Evolutionary conservation across 1,140 invertebrate species (phyloP).

Genomic region (Anoplophora glabripennis): DNA sequence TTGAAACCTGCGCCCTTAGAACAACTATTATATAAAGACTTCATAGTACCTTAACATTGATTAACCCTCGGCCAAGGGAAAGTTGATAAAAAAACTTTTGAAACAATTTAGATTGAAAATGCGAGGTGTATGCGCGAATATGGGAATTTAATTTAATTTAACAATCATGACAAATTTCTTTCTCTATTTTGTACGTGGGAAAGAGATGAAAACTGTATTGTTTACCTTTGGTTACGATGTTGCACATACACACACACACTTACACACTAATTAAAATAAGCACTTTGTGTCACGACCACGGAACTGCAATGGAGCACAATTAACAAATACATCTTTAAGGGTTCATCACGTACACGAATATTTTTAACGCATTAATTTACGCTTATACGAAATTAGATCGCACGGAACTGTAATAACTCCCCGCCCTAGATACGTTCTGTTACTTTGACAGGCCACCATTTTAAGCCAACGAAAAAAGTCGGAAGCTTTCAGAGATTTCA

Average conservation of each 20-base stretch:
- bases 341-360: too few species aligned
- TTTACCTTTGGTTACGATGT: conserved; percentile 23
- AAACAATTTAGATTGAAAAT: not conserved
- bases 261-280: not conserved
- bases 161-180: not conserved
- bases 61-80: too few species aligned
- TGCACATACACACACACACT: conserved; percentile 11
- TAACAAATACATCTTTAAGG: conserved; percentile 13
- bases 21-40: too few species aligned
- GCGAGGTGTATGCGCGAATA: not conserved
- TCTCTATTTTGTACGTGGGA: conserved; percentile 1
- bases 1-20: too few species aligned
- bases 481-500: not conserved
- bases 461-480: conserved; percentile 33
- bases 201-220: conserved; percentile 27
- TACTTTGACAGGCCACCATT: conserved; percentile 46
- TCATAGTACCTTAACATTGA: too few species aligned
- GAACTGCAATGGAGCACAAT: conserved; percentile 1
- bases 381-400: conserved; percentile 24
- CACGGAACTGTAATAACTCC: conserved; percentile 33
- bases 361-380: not conserved
- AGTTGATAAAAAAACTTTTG: too few species aligned
- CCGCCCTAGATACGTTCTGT: conserved; percentile 38
- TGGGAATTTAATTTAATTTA: not conserved
- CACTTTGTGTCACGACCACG: not conserved